These are phyloP conservation scores for Oasisia sp. DNA, from an alignment of 2,888 invertebrate genomes.

Conservation along the genomic window DNA sequence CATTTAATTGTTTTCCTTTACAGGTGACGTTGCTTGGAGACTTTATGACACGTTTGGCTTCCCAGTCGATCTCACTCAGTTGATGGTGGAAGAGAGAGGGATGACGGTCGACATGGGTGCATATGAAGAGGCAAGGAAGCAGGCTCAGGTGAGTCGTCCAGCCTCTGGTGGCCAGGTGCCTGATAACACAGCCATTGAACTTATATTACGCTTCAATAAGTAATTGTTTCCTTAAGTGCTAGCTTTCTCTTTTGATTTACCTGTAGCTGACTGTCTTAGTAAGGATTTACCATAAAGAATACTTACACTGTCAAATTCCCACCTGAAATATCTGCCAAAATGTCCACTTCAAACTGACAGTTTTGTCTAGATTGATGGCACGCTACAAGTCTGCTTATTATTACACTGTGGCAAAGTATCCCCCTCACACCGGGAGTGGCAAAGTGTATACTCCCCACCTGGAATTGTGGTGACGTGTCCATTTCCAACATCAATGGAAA, in stretches of 20 bases:
- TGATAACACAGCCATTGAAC: too few species aligned
- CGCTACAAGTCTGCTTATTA: too few species aligned
- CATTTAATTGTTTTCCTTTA: neutral
- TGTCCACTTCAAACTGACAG: too few species aligned
- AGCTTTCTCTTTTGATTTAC: neutral
- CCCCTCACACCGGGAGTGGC: too few species aligned
- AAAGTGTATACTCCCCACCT: too few species aligned
- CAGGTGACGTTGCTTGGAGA: conserved; percentile 85
- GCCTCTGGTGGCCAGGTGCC: neutral
- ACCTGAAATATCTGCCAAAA: too few species aligned
- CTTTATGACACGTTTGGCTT: conserved; percentile 99
- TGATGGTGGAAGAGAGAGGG: conserved; percentile 97
- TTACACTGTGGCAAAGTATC: too few species aligned
- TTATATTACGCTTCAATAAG: neutral
- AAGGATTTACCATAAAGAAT: too few species aligned
- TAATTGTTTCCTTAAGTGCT: neutral
- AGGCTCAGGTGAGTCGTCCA: conserved; percentile 71
- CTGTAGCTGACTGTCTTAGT: neutral
- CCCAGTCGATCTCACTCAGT: conserved; percentile 94
- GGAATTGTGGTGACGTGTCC: too few species aligned
- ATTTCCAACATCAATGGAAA: too few species aligned
- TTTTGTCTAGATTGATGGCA: too few species aligned
- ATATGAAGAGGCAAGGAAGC: conserved; percentile 93
- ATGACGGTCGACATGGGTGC: conserved; percentile 85
- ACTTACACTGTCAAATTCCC: too few species aligned